Evolutionary conservation across 1,140 invertebrate species (phyloP), one percentile per base, ranked within the genome.

Genomic region (Drosophila rufa): DNA sequence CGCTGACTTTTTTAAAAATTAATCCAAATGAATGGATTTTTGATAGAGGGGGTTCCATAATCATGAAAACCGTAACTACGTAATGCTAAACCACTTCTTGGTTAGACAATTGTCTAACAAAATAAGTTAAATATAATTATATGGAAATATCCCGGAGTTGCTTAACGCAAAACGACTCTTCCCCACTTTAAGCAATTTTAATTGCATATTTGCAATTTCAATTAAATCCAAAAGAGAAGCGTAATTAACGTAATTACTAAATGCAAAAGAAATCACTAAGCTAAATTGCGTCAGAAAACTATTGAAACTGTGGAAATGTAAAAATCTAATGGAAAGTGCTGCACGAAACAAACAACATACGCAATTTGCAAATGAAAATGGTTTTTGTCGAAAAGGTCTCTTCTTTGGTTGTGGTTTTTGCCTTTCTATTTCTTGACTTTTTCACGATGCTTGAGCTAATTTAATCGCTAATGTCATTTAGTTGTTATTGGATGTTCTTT

Each of bases 401-500:
- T 65, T 45, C 48, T 59, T 33, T 46, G 58, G 12, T 27, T 68
- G 80, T 55, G 85, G 81, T 85, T 84, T 59, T 57, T 60, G 66
- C 70, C 62, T 74, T 70, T 75, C 42, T 74, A 70, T 80, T 76
- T 74, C 50, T 65, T 73, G 45, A 51, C 68, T 75, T 45, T 64
- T 76, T 64, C 65, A 51, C 43, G 15, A 40, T 42, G 33, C 36
- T 69, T 25, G 22, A 36, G 70, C 81, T 86, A 90, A 89, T 89
- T 89, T 81, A 56, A 60, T 67, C 75, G 75, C 85, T 68, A 85
- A 85, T 82, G 80, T 81, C 85, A 82, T 62, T 90, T 85, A 91
- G 82, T 82, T 90, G 85, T 79, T 91, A 90, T 90, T 90, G 84
- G 86, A 89, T 85, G 56, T 77, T 62, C 65, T 57, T 79, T 73